phyloP scores from a whole-genome alignment of 1,140 invertebrate genomes.

The Drosophila oshimai region DNA sequence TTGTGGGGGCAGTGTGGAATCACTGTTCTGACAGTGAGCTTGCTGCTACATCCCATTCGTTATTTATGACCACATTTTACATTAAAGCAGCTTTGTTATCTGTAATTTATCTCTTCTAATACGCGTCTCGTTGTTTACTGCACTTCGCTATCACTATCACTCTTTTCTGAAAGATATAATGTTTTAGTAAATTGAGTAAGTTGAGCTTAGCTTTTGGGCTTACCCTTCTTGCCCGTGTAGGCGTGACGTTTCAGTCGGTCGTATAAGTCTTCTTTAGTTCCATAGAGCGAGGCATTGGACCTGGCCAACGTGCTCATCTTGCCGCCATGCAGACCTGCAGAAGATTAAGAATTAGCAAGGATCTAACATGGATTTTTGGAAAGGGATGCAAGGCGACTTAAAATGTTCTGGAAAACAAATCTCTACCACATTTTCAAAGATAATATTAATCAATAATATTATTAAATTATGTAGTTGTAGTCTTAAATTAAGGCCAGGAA shows the following conservation, averaged over 20 bases:
- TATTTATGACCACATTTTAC: conserved; percentile 76
- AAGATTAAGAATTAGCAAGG: neutral
- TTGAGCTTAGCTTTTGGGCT: conserved; percentile 1
- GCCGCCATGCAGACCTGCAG: conserved; percentile 65
- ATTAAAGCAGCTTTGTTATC: conserved; percentile 67
- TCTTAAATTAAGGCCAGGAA: too few species aligned
- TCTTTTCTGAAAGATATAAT: conserved; percentile 89
- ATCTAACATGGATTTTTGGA: too few species aligned
- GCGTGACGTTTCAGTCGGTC: conserved; percentile 97
- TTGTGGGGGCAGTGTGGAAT: conserved; percentile 28
- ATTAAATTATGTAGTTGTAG: too few species aligned
- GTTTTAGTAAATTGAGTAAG: neutral
- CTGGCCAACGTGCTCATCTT: conserved; percentile 95
- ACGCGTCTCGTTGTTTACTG: conserved; percentile 85
- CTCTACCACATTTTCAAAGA: too few species aligned
- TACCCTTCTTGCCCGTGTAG: conserved; percentile 97
- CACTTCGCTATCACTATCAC: conserved; percentile 95
- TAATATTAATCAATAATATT: too few species aligned
- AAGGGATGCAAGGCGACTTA: too few species aligned
- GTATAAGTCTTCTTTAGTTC: conserved; percentile 97
- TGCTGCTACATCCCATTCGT: conserved; percentile 38
- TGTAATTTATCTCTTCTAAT: conserved; percentile 34
- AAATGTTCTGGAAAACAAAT: too few species aligned
- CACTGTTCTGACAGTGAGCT: conserved; percentile 61
- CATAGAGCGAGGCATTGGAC: conserved; percentile 96